phyloP scores from a whole-genome alignment of 1,140 invertebrate genomes.

The Gonioctena quinquepunctata region DNA sequence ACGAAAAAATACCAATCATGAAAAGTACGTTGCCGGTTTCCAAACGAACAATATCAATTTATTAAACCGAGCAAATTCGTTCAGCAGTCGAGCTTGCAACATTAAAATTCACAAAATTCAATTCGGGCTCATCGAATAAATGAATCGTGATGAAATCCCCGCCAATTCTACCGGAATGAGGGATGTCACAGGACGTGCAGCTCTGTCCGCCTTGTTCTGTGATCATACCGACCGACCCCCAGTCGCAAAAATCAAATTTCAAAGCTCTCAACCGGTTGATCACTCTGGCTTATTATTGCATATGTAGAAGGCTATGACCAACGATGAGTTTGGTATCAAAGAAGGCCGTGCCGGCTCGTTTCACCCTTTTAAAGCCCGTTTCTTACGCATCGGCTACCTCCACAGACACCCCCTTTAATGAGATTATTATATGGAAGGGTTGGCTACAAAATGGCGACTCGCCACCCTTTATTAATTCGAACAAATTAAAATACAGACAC shows the following conservation, averaged over 20 bases:
- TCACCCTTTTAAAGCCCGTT: constrained; percentile 36
- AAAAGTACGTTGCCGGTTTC: too few relatives aligned
- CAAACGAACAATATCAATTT: not conserved
- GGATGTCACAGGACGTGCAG: too few relatives aligned
- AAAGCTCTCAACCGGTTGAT: constrained; percentile 36
- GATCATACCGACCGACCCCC: constrained; percentile 16
- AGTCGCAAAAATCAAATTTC: constrained; percentile 39
- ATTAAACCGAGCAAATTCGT: constrained; percentile 21
- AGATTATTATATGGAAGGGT: constrained; percentile 44
- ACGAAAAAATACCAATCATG: too few relatives aligned
- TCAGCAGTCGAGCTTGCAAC: constrained; percentile 14
- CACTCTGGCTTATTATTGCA: constrained; percentile 36
- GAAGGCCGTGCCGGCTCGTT: constrained; percentile 29
- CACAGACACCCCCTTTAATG: constrained; percentile 46
- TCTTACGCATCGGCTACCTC: constrained; percentile 39
- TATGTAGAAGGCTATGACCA: constrained; percentile 3
- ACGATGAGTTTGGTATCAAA: constrained; percentile 13
- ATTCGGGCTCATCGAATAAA: constrained; percentile 27
- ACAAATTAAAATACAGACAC: constrained; percentile 41
- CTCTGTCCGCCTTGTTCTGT: too few relatives aligned
- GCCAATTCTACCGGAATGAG: constrained; percentile 25
- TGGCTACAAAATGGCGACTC: constrained; percentile 42
- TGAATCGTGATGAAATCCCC: constrained; percentile 34
- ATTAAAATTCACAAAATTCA: constrained; percentile 37
- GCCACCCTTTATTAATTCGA: constrained; percentile 36